Evolutionary conservation across 2,888 invertebrate species (phyloP).

Genomic region (Drosophila siamana): DNA sequence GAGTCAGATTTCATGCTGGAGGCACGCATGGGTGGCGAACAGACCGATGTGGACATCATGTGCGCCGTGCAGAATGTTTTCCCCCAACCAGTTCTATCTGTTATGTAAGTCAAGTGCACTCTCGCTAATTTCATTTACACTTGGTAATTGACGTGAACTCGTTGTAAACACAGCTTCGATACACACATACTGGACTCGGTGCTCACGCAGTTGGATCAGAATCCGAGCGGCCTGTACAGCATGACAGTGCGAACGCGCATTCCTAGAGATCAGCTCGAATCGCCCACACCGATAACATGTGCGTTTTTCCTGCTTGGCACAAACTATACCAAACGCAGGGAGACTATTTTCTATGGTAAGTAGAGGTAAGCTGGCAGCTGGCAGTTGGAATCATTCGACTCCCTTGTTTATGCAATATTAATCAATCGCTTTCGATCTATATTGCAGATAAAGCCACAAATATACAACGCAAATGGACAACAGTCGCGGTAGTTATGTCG

Average conservation of each 20-base stretch:
- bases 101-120: slow-evolving; percentile 81
- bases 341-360: slow-evolving; percentile 86
- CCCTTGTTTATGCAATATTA: neutral
- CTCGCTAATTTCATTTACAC: neutral
- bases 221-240: slow-evolving; percentile 84
- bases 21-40: slow-evolving; percentile 83
- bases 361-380: slow-evolving; percentile 78
- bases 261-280: slow-evolving; percentile 84
- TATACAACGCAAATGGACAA: slow-evolving; percentile 85
- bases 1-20: slow-evolving; percentile 85
- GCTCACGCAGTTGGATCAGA: slow-evolving; percentile 83
- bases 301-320: slow-evolving; percentile 85
- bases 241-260: slow-evolving; percentile 84
- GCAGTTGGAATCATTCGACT: neutral
- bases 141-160: neutral
- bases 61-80: slow-evolving; percentile 85
- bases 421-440: neutral
- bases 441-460: slow-evolving; percentile 84
- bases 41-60: slow-evolving; percentile 83
- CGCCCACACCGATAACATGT: slow-evolving; percentile 86
- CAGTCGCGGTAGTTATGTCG: slow-evolving; percentile 85
- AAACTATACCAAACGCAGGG: slow-evolving; percentile 85
- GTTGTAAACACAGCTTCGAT: slow-evolving; percentile 72
- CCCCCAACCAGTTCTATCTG: slow-evolving; percentile 84
- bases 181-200: slow-evolving; percentile 84